Evolutionary conservation across 1,140 invertebrate genomes (phyloP), one percentile per base, ranked within the genome.

Genomic region (Augochlora pura): DNA sequence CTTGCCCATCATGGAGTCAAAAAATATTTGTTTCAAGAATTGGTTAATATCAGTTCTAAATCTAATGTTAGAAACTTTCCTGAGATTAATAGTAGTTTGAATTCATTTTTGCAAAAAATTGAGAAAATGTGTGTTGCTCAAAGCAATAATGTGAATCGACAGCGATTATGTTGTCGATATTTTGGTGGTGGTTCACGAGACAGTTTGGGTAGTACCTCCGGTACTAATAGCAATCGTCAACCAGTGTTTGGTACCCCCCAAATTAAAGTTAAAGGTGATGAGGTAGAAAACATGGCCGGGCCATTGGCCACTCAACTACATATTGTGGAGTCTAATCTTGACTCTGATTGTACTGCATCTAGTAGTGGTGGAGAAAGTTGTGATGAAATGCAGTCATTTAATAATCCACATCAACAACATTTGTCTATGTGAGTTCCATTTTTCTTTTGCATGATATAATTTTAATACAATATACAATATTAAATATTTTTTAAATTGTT

Each of bases 361-460:
- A 98, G 97, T 88, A 98, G 98, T 52, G 98, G 97, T 59, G 97
- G 97, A 46, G 98, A 99, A 91, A 98, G 97, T 87, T 97, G 97
- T 93, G 98, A 99, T 93, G 98, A 99, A 92, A 95, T 96, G 91
- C 96, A 97, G 75, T 93, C 93, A 77, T 97, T 96, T 91, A 96
- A 96, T 90, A 97, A 97, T 93, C 93, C 94, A 27, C 95, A 96
- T 90, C 96, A 97, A 88, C 94, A 96, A 85, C 93, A 94, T 66
- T 93, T 97, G 91, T 93, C 96, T 27, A 96, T 97, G 96, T 97
- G 92, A 97, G 96, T 96, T 76, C 63, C 21, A 49, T 38, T 63
- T 46, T 69, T 57, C 25, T 69, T 70, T 75, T 46, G 10, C 21
- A 66, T 27, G 49, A 54, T 0, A n/a, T n/a, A 42, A 12, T 62